Evolutionary conservation across 1,140 invertebrate species (phyloP).

Genomic region (Drepana arcuata): DNA sequence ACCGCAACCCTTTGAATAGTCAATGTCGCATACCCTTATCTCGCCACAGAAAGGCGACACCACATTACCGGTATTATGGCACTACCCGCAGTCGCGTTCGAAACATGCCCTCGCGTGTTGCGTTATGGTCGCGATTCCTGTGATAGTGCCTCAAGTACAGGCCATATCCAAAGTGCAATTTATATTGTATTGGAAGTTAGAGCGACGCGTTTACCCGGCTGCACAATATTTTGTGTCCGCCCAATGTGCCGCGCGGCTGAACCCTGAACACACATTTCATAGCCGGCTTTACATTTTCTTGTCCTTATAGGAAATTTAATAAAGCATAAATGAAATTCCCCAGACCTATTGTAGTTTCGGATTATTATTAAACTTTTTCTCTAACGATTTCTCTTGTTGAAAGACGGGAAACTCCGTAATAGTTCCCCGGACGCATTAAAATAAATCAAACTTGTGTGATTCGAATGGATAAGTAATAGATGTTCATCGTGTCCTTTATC

Average conservation of each 20-base stretch:
- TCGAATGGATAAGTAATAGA: no score
- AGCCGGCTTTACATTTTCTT: slow-evolving; percentile 49
- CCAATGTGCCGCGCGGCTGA: slow-evolving; percentile 53
- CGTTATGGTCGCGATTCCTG: slow-evolving; percentile 46
- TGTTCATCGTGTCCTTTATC: no score
- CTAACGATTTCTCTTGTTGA: slow-evolving; percentile 5
- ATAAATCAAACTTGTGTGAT: slow-evolving; percentile 15
- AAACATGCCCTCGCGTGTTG: slow-evolving; percentile 34
- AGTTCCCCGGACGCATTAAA: slow-evolving; percentile 11
- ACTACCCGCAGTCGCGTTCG: slow-evolving; percentile 20
- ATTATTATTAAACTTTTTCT: slow-evolving; percentile 30
- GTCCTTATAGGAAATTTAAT: slow-evolving; percentile 50
- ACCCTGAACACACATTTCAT: slow-evolving; percentile 41
- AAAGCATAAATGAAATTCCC: slow-evolving; percentile 48
- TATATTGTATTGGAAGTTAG: slow-evolving; percentile 71
- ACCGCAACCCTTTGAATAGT: slow-evolving; percentile 71
- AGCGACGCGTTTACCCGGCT: slow-evolving; percentile 53
- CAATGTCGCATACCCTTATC: slow-evolving; percentile 71
- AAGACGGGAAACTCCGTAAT: slow-evolving; percentile 8
- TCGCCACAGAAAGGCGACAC: slow-evolving; percentile 69
- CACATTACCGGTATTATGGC: slow-evolving; percentile 68
- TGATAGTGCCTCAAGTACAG: slow-evolving; percentile 40
- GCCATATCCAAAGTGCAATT: slow-evolving; percentile 69
- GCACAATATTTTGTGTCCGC: slow-evolving; percentile 64
- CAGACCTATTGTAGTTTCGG: slow-evolving; percentile 24